A percentile compares a stretch with the other conserved stretches of the same genome.
Evolutionary conservation across 92 coral and sea anemone species (phyloP).

Genomic region (Heliopora coerulea): DNA sequence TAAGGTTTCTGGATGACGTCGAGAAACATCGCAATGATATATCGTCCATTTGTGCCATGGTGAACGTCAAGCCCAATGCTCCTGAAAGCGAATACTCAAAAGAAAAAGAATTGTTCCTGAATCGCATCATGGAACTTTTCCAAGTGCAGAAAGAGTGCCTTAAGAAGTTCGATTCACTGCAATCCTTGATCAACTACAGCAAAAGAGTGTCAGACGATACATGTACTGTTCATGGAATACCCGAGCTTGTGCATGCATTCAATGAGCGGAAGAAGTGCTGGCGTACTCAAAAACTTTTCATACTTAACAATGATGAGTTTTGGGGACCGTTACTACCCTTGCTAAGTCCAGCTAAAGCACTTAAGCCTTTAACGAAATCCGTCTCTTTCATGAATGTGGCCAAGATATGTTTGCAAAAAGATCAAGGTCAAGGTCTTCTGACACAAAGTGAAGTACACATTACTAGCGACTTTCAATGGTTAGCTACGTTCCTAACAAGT

Average conservation of each 20-base stretch:
- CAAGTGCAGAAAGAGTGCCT: background rate
- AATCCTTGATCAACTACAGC: slow-evolving; percentile 20
- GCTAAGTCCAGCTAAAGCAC: slow-evolving; percentile 17
- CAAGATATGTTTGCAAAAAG: background rate
- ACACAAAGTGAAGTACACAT: background rate
- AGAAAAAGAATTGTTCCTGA: background rate
- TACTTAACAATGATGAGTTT: background rate
- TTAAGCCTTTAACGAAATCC: slow-evolving; percentile 1
- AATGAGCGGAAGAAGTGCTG: slow-evolving; percentile 21
- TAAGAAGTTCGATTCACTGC: slow-evolving; percentile 10
- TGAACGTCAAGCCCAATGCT: background rate
- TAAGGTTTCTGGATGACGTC: background rate
- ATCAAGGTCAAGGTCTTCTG: background rate
- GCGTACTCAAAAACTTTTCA: background rate
- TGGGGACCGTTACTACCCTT: slow-evolving; percentile 43
- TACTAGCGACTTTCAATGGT: background rate
- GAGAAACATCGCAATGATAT: background rate
- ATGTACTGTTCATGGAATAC: slow-evolving; percentile 13
- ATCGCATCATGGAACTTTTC: background rate
- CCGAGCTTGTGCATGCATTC: slow-evolving; percentile 15
- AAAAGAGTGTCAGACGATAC: slow-evolving; percentile 31
- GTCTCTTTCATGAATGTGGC: slow-evolving; percentile 5
- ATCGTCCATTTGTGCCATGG: slow-evolving; percentile 10
- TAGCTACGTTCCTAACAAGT: background rate
- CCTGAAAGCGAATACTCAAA: background rate